Evolutionary conservation across 2,113 vertebrate genomes (phyloP), one percentile per base, ranked within the genome.

Genomic region (Sorex fumeus): DNA sequence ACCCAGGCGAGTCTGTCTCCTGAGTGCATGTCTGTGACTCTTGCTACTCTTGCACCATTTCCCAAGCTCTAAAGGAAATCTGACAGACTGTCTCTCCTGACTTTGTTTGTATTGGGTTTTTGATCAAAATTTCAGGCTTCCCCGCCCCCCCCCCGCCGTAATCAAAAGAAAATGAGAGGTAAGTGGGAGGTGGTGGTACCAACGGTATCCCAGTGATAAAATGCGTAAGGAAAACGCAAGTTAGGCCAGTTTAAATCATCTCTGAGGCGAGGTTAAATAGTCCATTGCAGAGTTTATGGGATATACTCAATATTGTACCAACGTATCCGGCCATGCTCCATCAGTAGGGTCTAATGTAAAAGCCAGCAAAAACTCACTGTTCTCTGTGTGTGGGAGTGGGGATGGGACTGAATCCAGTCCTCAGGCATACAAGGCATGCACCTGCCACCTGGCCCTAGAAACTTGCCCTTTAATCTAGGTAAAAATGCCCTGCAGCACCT

Each of bases 41-140:
- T 60, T 70, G 76, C 53, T 74, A 34, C 32, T 21, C 6, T 60
- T 16, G 60, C 28, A 81, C 2, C 30, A n/a, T 27, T 75, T 32
- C 64, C 34, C 40, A 70, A 53, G 32, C 50, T 40, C 69, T 79
- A 70, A 64, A 82, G 79, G 47, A 80, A 88, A 85, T 62, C 0
- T 34, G 34, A 78, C 16, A 75, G 64, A n/a, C 45, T 81, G 19
- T 76, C 71, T 21, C n/a, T n/a, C n/a, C n/a, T n/a, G n/a, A n/a
- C n/a, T n/a, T 89, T 75, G 64, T 81, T 93, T 60, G 77, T 4
- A 53, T 0, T 30, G 36, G 18, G 8, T 72, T 95, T 91, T 77
- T n/a, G 18, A 87, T 60, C 28, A 72, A 93, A 81, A 81, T 40
- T 43, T 12, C 4, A 89, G 72, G 74, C 18, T 53, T 15, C 40